Evolutionary conservation across 2,797 vertebrate genomes (phyloP).

Genomic region (Halcyon badia): DNA sequence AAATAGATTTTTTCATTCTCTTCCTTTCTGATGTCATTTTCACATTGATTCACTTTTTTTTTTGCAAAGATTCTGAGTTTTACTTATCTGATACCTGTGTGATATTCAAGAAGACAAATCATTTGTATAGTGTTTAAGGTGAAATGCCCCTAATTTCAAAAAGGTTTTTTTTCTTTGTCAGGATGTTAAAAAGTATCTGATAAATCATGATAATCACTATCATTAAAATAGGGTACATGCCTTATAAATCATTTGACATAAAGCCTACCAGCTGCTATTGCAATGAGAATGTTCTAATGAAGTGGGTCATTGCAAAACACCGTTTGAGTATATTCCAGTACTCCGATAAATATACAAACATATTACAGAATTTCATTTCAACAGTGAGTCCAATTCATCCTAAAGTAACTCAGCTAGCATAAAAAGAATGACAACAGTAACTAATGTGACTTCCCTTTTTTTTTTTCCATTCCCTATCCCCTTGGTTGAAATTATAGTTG

Average conservation of each 20-base stretch:
- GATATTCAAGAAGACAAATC: conserved; percentile 34
- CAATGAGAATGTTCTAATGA: not conserved
- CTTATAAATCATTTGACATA: conserved; percentile 44
- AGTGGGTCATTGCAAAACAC: conserved; percentile 4
- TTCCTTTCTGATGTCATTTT: conserved; percentile 12
- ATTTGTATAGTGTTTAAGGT: not conserved
- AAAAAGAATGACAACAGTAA: not conserved
- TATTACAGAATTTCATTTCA: not conserved
- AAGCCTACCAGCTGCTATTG: conserved; percentile 1
- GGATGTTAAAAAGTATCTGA: conserved; percentile 26
- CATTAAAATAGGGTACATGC: conserved; percentile 31
- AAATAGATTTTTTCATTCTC: not conserved
- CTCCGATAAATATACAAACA: not conserved
- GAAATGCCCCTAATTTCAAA: not conserved
- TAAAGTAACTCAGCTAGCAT: not conserved
- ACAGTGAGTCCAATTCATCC: not conserved
- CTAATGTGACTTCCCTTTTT: not conserved
- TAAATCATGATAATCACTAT: conserved; percentile 37
- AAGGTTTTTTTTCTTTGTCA: conserved; percentile 20
- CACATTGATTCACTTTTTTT: not conserved
- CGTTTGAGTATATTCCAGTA: not conserved
- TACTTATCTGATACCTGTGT: not conserved
- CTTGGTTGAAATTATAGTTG: not conserved
- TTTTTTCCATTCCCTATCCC: too few relatives aligned
- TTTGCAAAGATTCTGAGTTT: not conserved